phyloP scores from a whole-genome alignment of 2,797 vertebrate species.

The Cirrhinus molitorella region DNA sequence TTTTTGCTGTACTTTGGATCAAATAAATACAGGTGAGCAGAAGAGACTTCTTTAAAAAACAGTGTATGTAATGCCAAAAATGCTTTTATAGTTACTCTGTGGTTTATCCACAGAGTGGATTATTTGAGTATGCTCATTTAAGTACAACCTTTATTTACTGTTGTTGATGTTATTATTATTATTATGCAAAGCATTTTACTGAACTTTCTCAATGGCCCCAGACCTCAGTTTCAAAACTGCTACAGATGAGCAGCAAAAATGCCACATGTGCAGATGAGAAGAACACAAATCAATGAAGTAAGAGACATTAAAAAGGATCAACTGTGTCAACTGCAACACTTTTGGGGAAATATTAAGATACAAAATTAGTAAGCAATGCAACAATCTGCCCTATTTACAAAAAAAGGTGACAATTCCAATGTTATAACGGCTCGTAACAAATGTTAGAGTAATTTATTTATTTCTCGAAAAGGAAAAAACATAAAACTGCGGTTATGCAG shows the following conservation, averaged over 20 bases:
- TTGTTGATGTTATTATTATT: neutral
- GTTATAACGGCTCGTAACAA: neutral
- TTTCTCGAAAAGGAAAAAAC: neutral
- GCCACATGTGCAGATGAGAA: constrained; percentile 39
- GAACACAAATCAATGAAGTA: constrained; percentile 2
- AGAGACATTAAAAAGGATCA: neutral
- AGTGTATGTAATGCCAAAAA: neutral
- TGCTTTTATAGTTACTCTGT: neutral
- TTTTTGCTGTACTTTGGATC: no score
- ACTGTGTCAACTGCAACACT: neutral
- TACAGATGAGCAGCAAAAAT: neutral
- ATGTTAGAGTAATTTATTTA: neutral
- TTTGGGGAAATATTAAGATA: neutral
- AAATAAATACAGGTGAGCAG: no score
- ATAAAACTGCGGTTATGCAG: neutral
- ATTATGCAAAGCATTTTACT: neutral
- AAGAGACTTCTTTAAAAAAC: no score
- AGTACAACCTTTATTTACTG: neutral
- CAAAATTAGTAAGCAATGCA: neutral
- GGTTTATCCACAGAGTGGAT: neutral
- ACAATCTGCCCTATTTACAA: neutral
- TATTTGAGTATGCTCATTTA: neutral
- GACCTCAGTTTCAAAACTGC: neutral
- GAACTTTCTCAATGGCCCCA: neutral
- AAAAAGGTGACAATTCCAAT: neutral